These are phyloP conservation scores for Bungarus multicinctus DNA, from an alignment of 2,113 vertebrate species.

Conservation along the genomic window DNA sequence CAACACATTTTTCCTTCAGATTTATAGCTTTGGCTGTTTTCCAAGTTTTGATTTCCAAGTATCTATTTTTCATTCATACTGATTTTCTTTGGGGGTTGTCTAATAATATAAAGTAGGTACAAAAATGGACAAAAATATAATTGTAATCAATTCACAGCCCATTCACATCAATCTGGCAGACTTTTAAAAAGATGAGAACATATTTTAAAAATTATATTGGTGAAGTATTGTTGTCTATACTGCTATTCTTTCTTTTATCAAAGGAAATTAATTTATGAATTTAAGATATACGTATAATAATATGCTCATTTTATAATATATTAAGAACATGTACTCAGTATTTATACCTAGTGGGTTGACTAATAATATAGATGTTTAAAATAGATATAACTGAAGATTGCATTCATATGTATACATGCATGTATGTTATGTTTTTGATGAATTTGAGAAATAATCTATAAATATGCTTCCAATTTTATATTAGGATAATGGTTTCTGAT, in stretches of 20 bases:
- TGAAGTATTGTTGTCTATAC: neutral
- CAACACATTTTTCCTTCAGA: slow-evolving; percentile 11
- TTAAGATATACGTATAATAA: neutral
- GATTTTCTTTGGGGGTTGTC: slow-evolving; percentile 11
- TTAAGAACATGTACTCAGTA: neutral
- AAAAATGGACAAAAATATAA: slow-evolving; percentile 26
- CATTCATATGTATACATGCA: neutral
- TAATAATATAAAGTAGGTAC: slow-evolving; percentile 16
- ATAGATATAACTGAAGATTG: neutral
- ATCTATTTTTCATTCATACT: slow-evolving; percentile 32
- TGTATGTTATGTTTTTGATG: neutral
- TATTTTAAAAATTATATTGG: neutral
- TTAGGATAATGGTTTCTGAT: neutral
- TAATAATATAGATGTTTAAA: neutral
- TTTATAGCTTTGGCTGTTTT: slow-evolving; percentile 33
- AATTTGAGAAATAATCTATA: neutral
- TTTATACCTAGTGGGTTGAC: neutral
- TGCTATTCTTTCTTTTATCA: neutral
- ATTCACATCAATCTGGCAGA: slow-evolving; percentile 17
- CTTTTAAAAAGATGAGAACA: neutral
- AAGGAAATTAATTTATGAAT: neutral
- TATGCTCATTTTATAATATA: neutral
- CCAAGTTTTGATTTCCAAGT: slow-evolving; percentile 30
- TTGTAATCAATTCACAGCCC: slow-evolving; percentile 18
- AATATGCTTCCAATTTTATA: neutral